These are phyloP conservation scores for Lamellibrachia columna DNA, from an alignment of 2,888 invertebrate genomes.

Conservation along the genomic window DNA sequence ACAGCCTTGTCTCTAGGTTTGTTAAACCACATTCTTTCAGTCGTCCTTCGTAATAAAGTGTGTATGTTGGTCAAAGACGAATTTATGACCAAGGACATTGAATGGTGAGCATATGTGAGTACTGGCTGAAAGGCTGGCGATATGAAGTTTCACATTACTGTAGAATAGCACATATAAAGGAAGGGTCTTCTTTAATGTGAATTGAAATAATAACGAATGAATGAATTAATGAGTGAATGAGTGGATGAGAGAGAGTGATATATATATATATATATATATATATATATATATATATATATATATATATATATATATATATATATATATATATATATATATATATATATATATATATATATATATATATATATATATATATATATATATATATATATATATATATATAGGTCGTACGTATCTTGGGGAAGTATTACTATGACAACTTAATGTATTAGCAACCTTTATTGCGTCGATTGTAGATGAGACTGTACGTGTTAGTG, in stretches of 20 bases:
- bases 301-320: neutral
- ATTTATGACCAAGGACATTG: too few species aligned
- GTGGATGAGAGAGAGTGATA: neutral
- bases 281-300: neutral
- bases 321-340: neutral
- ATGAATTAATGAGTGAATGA: too few species aligned
- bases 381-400: neutral
- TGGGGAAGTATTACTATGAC: neutral
- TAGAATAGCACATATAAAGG: too few species aligned
- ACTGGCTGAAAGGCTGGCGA: too few species aligned
- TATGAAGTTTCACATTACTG: too few species aligned
- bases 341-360: neutral
- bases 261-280: neutral
- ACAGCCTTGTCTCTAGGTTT: too few species aligned
- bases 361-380: neutral
- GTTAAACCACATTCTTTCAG: too few species aligned
- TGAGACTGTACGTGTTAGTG: neutral
- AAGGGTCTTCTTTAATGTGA: too few species aligned
- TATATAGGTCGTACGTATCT: neutral
- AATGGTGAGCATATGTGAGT: too few species aligned
- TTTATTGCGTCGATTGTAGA: neutral
- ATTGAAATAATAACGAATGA: too few species aligned
- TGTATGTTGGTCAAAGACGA: too few species aligned
- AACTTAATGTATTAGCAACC: neutral
- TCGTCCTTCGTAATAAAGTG: too few species aligned